Base-by-base conservation (phyloP, 2,797 vertebrate genomes). In the Anniella stebbinsi region DNA sequence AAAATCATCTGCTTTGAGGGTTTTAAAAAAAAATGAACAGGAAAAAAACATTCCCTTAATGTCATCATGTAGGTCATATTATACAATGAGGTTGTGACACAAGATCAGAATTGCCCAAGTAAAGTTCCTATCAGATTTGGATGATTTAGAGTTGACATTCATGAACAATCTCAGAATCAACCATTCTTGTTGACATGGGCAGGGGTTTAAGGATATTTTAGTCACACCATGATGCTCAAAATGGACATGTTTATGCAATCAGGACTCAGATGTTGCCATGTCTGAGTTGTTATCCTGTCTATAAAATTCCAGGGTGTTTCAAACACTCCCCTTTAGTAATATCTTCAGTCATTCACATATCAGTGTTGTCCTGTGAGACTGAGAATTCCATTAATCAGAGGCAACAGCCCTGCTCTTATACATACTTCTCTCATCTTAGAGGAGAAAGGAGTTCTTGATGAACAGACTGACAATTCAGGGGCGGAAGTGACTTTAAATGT, bases 291-390 rank as follows among this genome's bases (percentile, higher is more conserved):
- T 41, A 36, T n/a, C 6, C 54, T 75, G 18, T 73, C 36, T 60
- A 60, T 41, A 89, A 84, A 66, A 84, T 87, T 87, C 60, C 85
- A 83, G 23, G 36, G 36, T 70, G 18, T 36, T 77, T 87, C 63
- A 67, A 36, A 18, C 33, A 51, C 23, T 38, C 23, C n/a, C 28
- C 63, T 45, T 73, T 83, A 41, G 12, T 54, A 17, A 0, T 77
- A 12, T 75, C 23, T 45, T 77, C 36, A 30, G 80, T 70, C 80
- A 54, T 77, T 90, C 48, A 60, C 63, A 87, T 36, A 66, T 69
- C 80, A 89, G 9, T 38, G 38, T 67, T 66, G 15, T 80, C 80
- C 33, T 63, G 10, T 81, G 17, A 36, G 45, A 72, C 51, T 60
- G 67, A 45, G 13, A 72, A 80, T 11, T 36, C 63, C 21, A 75